A percentile compares a stretch with the other conserved stretches of the same genome.
Evolutionary conservation across 2,888 invertebrate species (phyloP).

Genomic region (Diogma glabrata): DNA sequence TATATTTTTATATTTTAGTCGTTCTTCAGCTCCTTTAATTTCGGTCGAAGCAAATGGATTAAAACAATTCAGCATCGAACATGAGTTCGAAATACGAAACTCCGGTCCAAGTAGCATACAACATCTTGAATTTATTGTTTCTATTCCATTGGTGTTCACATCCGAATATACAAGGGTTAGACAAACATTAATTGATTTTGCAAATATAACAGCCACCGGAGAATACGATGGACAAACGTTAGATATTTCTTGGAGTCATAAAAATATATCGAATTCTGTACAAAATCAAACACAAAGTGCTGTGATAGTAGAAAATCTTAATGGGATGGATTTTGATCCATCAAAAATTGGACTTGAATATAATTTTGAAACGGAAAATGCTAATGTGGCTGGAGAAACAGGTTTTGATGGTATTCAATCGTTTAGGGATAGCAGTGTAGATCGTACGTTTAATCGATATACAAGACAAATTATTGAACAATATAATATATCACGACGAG

Average conservation of each 20-base stretch:
- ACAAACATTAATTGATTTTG: slow-evolving; percentile 21
- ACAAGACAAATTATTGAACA: neutral
- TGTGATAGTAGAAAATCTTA: slow-evolving; percentile 16
- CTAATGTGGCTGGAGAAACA: neutral
- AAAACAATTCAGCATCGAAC: neutral
- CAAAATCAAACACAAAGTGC: neutral
- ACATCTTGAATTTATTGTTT: slow-evolving; percentile 28
- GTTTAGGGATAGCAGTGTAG: neutral
- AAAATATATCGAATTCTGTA: neutral
- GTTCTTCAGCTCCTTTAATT: neutral
- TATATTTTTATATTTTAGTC: neutral
- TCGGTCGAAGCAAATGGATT: neutral
- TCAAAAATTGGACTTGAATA: slow-evolving; percentile 13
- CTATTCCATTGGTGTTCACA: slow-evolving; percentile 31
- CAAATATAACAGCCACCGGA: slow-evolving; percentile 22
- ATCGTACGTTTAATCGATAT: neutral
- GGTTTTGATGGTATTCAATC: neutral
- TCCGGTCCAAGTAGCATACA: slow-evolving; percentile 34
- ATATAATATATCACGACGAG: neutral
- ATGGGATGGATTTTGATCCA: slow-evolving; percentile 17
- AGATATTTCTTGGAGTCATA: slow-evolving; percentile 23
- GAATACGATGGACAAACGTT: slow-evolving; percentile 28
- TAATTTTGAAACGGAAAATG: neutral
- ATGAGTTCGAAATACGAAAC: slow-evolving; percentile 24
- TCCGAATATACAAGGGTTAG: neutral